Base-by-base conservation (phyloP, 2,888 invertebrate genomes). In the Caenorhabditis wallacei region DNA sequence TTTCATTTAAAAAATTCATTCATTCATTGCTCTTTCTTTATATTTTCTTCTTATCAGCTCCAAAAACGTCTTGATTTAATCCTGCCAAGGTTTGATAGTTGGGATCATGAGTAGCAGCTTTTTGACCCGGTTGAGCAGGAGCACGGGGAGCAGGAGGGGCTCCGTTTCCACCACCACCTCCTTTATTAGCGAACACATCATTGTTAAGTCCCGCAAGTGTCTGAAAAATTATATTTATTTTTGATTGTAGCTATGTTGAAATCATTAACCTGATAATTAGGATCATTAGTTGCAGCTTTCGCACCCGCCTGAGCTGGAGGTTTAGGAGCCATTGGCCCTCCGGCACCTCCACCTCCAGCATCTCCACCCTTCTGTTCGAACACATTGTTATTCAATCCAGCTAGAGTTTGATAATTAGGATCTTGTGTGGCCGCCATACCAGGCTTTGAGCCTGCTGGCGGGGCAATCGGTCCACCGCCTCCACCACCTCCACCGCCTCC, bases 61-160 rank as follows among this genome's bases (percentile, higher is more conserved):
- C 75, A 22, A 80, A 83, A 16, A 80, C 69, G 40, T 79, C 75
- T 18, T 80, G 69, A 43, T 68, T 69, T 10, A 83, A 51, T 18
- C 74, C 83, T 40, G 83, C 83, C 26, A 83, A 51, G 10, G 83
- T 83, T 71, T 83, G 83, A 64, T 83, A 83, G 48, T 83, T 83
- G 1, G 83, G 83, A 43, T 83, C 83, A 35, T 54, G 56, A 26
- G 83, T 83, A 0, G 69, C 79, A 13, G 80, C 80, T 53, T 80
- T 80, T 13, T 43, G 64, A 26, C 64, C 68, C 0, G 54, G 71
- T 20, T 64, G 43, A 61, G 61, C 53, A 11, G 80, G 80, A 35
- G 72, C 71, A 40, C 51, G 30, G 24, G 80, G 64, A 51, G 54
- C 48, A n/a, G 79, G 64, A 7, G 79, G 64, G 24, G 70, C 75